Base-by-base conservation (phyloP, 2,113 vertebrate genomes). In the Tragelaphus buxtoni region DNA sequence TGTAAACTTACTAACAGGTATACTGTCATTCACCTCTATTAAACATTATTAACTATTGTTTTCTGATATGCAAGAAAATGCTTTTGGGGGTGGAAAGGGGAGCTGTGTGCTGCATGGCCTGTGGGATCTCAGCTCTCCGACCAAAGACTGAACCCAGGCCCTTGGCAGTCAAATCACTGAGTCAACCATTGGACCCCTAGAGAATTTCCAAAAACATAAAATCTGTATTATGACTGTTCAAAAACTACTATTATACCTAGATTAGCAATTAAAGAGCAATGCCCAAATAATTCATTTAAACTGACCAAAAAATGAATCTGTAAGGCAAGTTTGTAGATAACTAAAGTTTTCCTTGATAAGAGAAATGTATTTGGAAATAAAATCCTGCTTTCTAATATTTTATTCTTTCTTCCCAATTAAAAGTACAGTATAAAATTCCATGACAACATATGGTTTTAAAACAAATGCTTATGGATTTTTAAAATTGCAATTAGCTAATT, bases 301-400 rank as follows among this genome's bases (percentile, higher is more conserved):
- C 5, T 88, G 32, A 72, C 28, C n/a, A 88, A 79, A 90, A 88
- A 22, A 8, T 56, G 91, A 92, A 63, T 89, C 79, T 76, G 51
- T 61, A 89, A 80, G 47, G 53, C 42, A 85, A 63, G 61, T 51
- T 42, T 76, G 20, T 56, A 97, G 30, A 77, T 76, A 95, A 77
- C 18, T 76, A 12, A 82, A 56, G 32, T 47, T 83, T 35, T 39
- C 56, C 13, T 88, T 86, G 35, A 58, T 89, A 88, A 81, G 35
- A 72, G 4, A 96, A 77, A 76, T 80, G 10, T 39, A 91, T 90
- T 61, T 94, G 20, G 20, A 90, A 94, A 95, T 79, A 88, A 90
- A 28, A 72, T 32, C 6, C 39, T 42, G n/a, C 13, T 91, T 90
- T 83, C 28, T 35, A 88, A 95, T 39, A 65, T 92, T 69, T 97